Evolutionary conservation across 64 coral and sea anemone genomes (phyloP).

Genomic region (Pocillopora damicornis): DNA sequence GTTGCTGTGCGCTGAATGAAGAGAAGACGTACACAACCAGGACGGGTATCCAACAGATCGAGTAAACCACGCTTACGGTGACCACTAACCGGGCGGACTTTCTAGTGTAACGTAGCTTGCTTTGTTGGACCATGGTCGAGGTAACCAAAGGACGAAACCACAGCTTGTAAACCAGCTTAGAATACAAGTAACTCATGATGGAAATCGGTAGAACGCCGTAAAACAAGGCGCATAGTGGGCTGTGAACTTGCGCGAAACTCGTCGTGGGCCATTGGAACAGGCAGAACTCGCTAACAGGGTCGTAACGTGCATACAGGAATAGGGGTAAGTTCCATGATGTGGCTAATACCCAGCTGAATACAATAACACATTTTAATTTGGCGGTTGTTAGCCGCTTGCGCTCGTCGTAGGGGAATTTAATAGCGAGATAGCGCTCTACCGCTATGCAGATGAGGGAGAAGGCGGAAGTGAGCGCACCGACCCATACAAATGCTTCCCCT

Average conservation of each 20-base stretch:
- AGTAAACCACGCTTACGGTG: slow-evolving; percentile 33
- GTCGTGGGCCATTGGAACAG: slow-evolving; percentile 26
- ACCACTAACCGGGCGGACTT: slow-evolving; percentile 11
- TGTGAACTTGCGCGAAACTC: slow-evolving; percentile 33
- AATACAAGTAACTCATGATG: slow-evolving; percentile 43
- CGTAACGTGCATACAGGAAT: slow-evolving; percentile 23
- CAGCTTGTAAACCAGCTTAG: slow-evolving; percentile 36
- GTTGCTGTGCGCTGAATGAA: background rate
- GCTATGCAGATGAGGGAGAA: slow-evolving; percentile 43
- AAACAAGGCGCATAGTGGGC: background rate
- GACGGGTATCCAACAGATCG: slow-evolving; percentile 16
- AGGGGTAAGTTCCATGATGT: slow-evolving; percentile 32
- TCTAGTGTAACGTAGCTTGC: background rate
- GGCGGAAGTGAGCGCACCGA: slow-evolving; percentile 30
- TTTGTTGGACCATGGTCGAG: background rate
- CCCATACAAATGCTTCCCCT: slow-evolving; percentile 48
- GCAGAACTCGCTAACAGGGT: slow-evolving; percentile 37
- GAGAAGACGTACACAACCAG: slow-evolving; percentile 16
- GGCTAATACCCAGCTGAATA: background rate
- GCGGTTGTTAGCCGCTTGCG: slow-evolving; percentile 9
- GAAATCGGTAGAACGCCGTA: slow-evolving; percentile 32
- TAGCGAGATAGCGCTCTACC: slow-evolving; percentile 15
- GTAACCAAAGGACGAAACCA: too few relatives aligned
- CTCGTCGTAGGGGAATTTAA: slow-evolving; percentile 23
- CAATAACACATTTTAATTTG: slow-evolving; percentile 19